phyloP scores from a whole-genome alignment of 2,888 invertebrate species.

The Eilema sororculum region DNA sequence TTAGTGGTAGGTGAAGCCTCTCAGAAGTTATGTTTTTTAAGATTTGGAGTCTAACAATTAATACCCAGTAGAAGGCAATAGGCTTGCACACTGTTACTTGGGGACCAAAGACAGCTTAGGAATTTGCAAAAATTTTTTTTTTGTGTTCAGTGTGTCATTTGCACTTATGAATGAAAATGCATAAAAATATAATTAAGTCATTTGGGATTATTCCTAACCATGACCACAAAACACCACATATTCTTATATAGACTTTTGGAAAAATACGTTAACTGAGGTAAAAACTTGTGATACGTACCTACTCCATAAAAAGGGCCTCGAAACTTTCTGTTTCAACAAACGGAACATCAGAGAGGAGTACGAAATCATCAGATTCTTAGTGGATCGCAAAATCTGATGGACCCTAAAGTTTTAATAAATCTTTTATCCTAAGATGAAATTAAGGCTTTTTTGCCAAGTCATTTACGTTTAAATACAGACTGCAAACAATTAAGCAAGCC shows the following conservation, averaged over 20 bases:
- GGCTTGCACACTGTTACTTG: no score
- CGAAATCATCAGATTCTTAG: neutral
- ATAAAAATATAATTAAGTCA: no score
- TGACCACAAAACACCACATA: no score
- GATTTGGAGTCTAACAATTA: no score
- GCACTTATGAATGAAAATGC: no score
- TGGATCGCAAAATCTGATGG: neutral
- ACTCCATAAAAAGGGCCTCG: neutral
- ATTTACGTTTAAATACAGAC: neutral
- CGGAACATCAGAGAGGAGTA: neutral
- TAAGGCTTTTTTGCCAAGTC: neutral
- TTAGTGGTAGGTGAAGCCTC: no score
- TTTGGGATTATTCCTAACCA: no score
- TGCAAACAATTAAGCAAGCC: constrained; percentile 5
- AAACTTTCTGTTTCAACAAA: neutral
- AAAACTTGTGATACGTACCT: neutral
- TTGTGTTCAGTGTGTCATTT: no score
- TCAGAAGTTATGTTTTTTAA: no score
- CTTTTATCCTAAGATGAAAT: neutral
- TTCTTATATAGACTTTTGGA: neutral
- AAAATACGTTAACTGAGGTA: neutral
- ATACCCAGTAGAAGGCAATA: no score
- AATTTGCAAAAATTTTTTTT: no score
- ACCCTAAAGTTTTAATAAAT: neutral
- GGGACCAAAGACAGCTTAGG: no score